Base-by-base conservation (phyloP, 2,888 invertebrate species). In the Empis livida region DNA sequence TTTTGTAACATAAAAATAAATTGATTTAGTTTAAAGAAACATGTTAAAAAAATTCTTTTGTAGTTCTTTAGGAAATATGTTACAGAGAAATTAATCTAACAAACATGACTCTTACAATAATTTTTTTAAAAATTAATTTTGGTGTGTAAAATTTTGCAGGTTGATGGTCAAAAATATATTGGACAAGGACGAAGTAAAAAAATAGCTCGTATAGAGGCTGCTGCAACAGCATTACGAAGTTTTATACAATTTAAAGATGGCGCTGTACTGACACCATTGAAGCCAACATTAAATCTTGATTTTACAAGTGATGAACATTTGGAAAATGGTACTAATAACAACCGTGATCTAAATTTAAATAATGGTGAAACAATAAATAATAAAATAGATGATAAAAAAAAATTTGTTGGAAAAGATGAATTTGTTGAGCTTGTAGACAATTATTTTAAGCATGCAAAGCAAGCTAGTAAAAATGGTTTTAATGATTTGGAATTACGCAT, bases 161-260 rank as follows among this genome's bases (percentile, higher is more conserved):
- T 70, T 59, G 79, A 74, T 58, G 75, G 74, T n/a, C 72, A 74
- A 57, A 70, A 70, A 63, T 79, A 68, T 64, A 63, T 68, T 54
- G 77, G 77, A 27, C 64, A 65, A 49, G 77, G 77, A 20, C 68
- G 73, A 42, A 76, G 75, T 51, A 77, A 77, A 63, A 76, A 76
- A 58, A 64, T 72, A 35, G 77, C 77, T 8, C 72, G 75, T 52
- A 72, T 71, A 54, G 72, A 72, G 55, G 76, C 77, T 3, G 77
- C 77, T 10, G 72, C 72, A 49, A 70, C 72, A 38, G 76, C 75
- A 9, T 56, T 77, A 44, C 71, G 74, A 50, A 75, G 75, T 40
- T 76, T 78, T 59, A 74, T 78, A 52, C 75, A 77, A 59, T 74
- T 76, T 54, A 75, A 75, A 56, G 70, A 71, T 58, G 61, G 65